Evolutionary conservation across 2,888 invertebrate genomes (phyloP).

Genomic region (Eupithecia insigniata): DNA sequence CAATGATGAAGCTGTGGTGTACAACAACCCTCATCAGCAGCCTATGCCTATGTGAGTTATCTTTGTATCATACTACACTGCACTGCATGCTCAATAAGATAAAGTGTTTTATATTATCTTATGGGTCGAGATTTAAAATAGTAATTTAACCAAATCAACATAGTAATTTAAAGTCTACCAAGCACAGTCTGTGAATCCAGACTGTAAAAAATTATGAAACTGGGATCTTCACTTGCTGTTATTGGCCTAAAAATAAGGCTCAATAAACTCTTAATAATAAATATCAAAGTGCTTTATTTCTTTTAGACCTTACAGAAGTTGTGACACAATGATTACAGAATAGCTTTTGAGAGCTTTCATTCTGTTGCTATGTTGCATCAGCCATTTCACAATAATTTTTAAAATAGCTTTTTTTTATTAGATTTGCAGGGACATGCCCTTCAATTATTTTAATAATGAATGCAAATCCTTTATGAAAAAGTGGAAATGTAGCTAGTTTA

Average conservation of each 20-base stretch:
- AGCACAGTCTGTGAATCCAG: not conserved
- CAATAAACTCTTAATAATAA: slow-evolving; percentile 16
- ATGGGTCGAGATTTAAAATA: not conserved
- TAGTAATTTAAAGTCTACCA: not conserved
- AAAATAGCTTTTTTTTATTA: slow-evolving; percentile 6
- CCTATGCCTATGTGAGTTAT: slow-evolving; percentile 90
- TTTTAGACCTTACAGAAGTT: no score
- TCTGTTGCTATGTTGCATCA: slow-evolving; percentile 49
- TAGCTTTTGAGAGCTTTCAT: slow-evolving; percentile 31
- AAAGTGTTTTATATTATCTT: not conserved
- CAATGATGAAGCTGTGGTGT: slow-evolving; percentile 93
- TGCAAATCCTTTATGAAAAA: not conserved
- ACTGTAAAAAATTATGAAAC: not conserved
- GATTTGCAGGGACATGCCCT: not conserved
- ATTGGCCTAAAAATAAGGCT: slow-evolving; percentile 26
- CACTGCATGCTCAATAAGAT: not conserved
- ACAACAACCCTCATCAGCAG: slow-evolving; percentile 91
- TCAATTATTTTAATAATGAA: not conserved
- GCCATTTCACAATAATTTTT: not conserved
- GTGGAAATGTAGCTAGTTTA: not conserved
- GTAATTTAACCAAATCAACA: not conserved
- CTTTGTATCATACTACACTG: not conserved
- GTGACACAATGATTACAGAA: slow-evolving; percentile 34
- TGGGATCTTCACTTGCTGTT: not conserved
- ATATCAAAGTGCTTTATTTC: no score